Evolutionary conservation across 1,140 invertebrate genomes (phyloP), one percentile per base, ranked within the genome.

Genomic region (Cryptotermes secundus): DNA sequence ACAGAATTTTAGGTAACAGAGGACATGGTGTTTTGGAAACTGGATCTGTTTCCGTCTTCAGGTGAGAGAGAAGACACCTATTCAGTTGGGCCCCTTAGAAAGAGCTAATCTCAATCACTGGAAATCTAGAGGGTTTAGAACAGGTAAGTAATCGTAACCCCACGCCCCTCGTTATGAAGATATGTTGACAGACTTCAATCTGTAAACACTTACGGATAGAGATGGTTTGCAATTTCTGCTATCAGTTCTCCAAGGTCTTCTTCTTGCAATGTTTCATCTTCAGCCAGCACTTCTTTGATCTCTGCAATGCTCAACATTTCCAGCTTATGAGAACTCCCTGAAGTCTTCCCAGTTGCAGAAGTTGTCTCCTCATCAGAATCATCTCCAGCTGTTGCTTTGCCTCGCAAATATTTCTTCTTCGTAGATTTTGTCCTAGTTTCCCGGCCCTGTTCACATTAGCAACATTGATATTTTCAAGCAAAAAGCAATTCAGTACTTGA

Each of bases 361-460:
- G 81, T 31, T 19, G 7, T 79, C 85, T 86, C 36, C 38, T 45
- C 86, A 49, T 92, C 93, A 87, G 94, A 94, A 59, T 91, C 92
- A 80, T 88, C 87, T 83, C 88, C 88, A 83, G 91, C 90, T 9
- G 87, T 89, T 88, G 81, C 88, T 89, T 90, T 91, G 42, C 89
- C 90, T 87, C 89, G 90, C 85, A 90, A 92, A 88, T 93, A 90
- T 53, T 91, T 91, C 87, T 96, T 96, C 87, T 99, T 99, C 0
- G 95, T 95, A 12, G 97, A 95, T 89, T 98, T 98, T 0, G 96
- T 99, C 91, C 98, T 99, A 1, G 97, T 98, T 91, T 99, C 98
- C 83, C 98, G 92, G 1, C 97, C 98, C 90, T 90, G 86, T 72
- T 31, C 59, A 72, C 26, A 72, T 26, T n/a, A 72, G 31, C 12